A percentile compares a stretch with the other conserved stretches of the same genome.
Evolutionary conservation across 2,888 invertebrate species (phyloP).

Genomic region (Ametastegia equiseti): DNA sequence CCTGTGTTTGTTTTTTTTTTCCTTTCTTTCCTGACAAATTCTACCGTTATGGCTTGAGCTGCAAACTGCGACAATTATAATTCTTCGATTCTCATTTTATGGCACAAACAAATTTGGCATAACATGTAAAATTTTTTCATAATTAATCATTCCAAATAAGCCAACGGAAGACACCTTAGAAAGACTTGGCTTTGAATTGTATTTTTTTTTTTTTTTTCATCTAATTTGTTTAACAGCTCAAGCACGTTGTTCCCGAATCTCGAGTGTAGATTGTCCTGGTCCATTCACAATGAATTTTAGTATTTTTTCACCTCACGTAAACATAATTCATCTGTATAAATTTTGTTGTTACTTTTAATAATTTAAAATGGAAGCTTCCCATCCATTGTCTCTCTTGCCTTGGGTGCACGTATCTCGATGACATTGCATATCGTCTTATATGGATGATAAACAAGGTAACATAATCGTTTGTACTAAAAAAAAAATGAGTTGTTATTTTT

Average conservation of each 20-base stretch:
- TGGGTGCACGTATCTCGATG: slow-evolving; percentile 7
- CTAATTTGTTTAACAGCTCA: slow-evolving; percentile 38
- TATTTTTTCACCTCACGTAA: background rate
- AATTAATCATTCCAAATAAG: background rate
- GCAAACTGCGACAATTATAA: slow-evolving; percentile 49
- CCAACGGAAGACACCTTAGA: slow-evolving; percentile 17
- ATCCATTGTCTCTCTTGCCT: background rate
- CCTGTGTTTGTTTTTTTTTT: slow-evolving; percentile 60
- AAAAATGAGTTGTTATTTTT: slow-evolving; percentile 21
- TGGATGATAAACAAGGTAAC: slow-evolving; percentile 5
- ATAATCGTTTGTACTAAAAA: slow-evolving; percentile 32
- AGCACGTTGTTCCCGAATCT: background rate
- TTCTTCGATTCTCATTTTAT: slow-evolving; percentile 57
- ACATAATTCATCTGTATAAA: background rate
- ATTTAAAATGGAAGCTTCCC: background rate
- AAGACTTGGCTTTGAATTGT: background rate
- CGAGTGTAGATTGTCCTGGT: background rate
- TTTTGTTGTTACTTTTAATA: background rate
- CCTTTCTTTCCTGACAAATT: slow-evolving; percentile 52
- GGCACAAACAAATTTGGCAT: slow-evolving; percentile 69
- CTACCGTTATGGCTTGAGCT: slow-evolving; percentile 52
- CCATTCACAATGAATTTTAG: background rate
- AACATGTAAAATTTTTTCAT: background rate
- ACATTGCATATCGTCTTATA: slow-evolving; percentile 24
- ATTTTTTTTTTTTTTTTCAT: background rate